Base-by-base conservation (phyloP, 2,113 vertebrate species). In the Platichthys flesus region DNA sequence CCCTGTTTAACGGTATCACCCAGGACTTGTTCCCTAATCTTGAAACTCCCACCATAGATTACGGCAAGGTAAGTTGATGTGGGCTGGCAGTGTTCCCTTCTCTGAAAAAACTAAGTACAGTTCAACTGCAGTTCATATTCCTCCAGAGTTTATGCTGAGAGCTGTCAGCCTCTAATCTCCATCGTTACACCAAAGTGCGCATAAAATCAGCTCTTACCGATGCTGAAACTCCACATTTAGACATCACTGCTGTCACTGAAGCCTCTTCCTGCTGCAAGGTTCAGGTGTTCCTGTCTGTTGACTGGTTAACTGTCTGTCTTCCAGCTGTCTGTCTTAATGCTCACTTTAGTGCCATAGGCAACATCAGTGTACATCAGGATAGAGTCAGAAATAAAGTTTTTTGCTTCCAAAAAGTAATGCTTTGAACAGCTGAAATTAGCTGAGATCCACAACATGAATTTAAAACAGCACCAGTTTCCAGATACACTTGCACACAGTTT, bases 11-110 rank as follows among this genome's bases (percentile, higher is more conserved):
- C 4, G 95, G 94, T 57, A 96, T 98, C 26, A 83, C 89, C 55
- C 96, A 95, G 73, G 97, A 98, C 81, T 92, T 98, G 20, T 97
- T 98, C 68, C 96, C 96, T 42, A 93, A 79, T 9, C 89, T 93
- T 2, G 95, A 96, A 61, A 90, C 93, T 3, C 94, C 96, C 0
- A 60, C 88, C 54, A 90, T 94, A 3, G 93, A 96, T 81, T 94
- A 96, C 0, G 95, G 94, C 72, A 93, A 94, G 93, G 96, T 97
- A 82, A 26, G 76, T 26, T 0, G 13, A 28, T 23, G 0, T 13
- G 16, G 8, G 16, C 64, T 23, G 65, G 28, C 4, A 9, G 15
- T 42, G 15, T 56, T 4, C 4, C 37, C 9, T 65, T 61, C 54
- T 31, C 20, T 56, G 2, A 10, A 20, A 18, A 13, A 51, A 24